phyloP scores from a whole-genome alignment of 2,888 invertebrate genomes.

The Invenusta paracnida region DNA sequence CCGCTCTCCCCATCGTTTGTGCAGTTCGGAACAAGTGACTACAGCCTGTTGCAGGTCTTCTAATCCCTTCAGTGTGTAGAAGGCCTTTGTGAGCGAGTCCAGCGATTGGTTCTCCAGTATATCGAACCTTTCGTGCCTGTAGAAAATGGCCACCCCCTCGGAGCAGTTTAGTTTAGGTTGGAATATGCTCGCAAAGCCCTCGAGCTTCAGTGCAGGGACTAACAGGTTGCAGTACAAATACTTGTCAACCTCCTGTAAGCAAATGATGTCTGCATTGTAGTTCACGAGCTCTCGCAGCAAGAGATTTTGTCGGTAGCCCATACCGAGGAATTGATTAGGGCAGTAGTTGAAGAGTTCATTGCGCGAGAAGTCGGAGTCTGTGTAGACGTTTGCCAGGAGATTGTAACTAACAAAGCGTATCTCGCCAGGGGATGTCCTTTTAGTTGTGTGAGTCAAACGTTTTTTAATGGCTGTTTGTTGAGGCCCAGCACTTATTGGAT shows the following conservation, averaged over 20 bases:
- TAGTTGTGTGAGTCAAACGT: constrained; percentile 40
- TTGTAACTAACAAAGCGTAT: constrained; percentile 82
- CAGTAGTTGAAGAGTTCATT: constrained; percentile 76
- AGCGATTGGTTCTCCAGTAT: background rate
- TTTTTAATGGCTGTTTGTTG: background rate
- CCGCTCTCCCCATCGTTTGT: constrained; percentile 18
- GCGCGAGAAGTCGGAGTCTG: constrained; percentile 75
- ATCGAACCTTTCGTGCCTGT: constrained; percentile 68
- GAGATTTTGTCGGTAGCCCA: constrained; percentile 33
- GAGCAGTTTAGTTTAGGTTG: constrained; percentile 63
- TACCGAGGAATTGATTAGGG: constrained; percentile 60
- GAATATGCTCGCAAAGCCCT: constrained; percentile 41
- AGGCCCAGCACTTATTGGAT: background rate
- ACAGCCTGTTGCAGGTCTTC: constrained; percentile 47
- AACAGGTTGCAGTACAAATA: constrained; percentile 74
- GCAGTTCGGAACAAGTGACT: constrained; percentile 27
- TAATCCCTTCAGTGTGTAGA: constrained; percentile 47
- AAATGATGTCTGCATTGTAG: constrained; percentile 83
- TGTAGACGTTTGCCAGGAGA: constrained; percentile 82
- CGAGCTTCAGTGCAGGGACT: background rate
- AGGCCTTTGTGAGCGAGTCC: constrained; percentile 45
- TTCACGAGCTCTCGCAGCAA: constrained; percentile 62
- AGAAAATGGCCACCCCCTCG: constrained; percentile 77
- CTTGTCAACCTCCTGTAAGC: constrained; percentile 84
- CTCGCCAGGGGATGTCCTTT: constrained; percentile 48